Evolutionary conservation across 2,888 invertebrate genomes (phyloP).

Genomic region (Cataglyphis rosenhaueri): DNA sequence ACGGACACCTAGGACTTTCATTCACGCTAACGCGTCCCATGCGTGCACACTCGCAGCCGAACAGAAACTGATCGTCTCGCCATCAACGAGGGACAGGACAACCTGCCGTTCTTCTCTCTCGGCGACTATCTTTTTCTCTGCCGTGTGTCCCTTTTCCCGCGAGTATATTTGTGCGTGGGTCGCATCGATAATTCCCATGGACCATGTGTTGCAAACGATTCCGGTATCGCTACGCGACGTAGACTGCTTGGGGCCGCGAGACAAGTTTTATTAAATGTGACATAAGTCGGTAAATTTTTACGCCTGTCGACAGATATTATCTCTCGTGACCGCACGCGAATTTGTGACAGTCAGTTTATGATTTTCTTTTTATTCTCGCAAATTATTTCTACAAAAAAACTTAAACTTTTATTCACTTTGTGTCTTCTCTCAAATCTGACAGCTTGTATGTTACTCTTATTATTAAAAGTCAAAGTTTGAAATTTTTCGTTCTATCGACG

Average conservation of each 20-base stretch:
- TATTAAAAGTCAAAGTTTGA: not conserved
- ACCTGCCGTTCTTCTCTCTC: conserved; percentile 75
- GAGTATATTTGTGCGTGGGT: conserved; percentile 65
- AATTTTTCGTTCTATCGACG: not conserved
- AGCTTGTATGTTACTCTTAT: not conserved
- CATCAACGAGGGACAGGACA: conserved; percentile 65
- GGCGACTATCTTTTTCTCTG: conserved; percentile 55
- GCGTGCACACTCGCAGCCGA: conserved; percentile 74
- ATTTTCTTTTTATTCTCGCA: not conserved
- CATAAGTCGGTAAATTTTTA: not conserved
- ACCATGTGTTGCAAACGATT: conserved; percentile 55
- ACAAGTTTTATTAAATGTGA: conserved; percentile 32
- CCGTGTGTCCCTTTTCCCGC: conserved; percentile 55
- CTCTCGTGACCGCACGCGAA: not conserved
- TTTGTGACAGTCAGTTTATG: not conserved
- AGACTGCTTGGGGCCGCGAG: conserved; percentile 68
- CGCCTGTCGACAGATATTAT: not conserved
- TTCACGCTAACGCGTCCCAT: conserved; percentile 32
- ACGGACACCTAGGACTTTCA: not conserved
- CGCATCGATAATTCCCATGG: conserved; percentile 64
- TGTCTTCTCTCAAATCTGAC: not conserved
- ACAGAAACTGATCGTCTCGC: conserved; percentile 78
- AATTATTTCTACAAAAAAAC: not conserved
- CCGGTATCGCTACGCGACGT: conserved; percentile 51
- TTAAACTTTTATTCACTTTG: not conserved